Percentiles rank a stretch among this genome's conserved stretches.
Evolutionary conservation across 2,797 vertebrate species (phyloP).

Genomic region (Fistularia commersonii): DNA sequence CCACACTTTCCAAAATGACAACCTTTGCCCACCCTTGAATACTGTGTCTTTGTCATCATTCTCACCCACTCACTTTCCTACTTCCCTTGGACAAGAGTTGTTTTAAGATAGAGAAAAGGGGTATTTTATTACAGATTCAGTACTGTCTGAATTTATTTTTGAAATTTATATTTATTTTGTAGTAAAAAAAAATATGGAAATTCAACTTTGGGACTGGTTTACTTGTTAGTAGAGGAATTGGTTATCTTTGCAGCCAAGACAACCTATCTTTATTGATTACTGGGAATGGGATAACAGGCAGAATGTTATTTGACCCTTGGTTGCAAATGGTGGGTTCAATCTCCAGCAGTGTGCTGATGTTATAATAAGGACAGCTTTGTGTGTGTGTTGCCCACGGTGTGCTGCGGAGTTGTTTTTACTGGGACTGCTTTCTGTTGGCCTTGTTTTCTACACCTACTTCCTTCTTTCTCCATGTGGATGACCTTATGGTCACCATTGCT

Average conservation of each 20-base stretch:
- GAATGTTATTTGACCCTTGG: constrained; percentile 18
- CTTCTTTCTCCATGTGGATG: constrained; percentile 48
- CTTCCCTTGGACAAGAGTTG: constrained; percentile 10
- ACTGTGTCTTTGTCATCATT: constrained; percentile 44
- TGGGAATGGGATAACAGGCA: constrained; percentile 7
- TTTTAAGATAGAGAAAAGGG: too few relatives aligned
- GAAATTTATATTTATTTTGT: too few relatives aligned
- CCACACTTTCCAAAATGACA: constrained; percentile 44
- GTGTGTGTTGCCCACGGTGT: constrained; percentile 53
- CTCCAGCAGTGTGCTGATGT: constrained; percentile 18
- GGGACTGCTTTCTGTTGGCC: constrained; percentile 48
- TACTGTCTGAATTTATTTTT: too few relatives aligned
- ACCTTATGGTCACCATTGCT: constrained; percentile 61
- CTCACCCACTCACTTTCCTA: constrained; percentile 41
- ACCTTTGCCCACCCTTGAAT: constrained; percentile 38
- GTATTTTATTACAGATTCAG: too few relatives aligned
- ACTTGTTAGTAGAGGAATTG: too few relatives aligned
- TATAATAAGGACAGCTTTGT: constrained; percentile 56
- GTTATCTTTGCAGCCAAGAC: too few relatives aligned
- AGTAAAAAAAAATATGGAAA: too few relatives aligned
- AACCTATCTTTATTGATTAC: constrained; percentile 1
- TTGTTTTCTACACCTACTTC: constrained; percentile 69
- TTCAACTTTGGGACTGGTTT: too few relatives aligned
- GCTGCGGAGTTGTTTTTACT: constrained; percentile 59
- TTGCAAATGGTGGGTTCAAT: constrained; percentile 31